Percentiles rank a stretch among this genome's conserved stretches.
Evolutionary conservation across 1,140 invertebrate species (phyloP).

Genomic region (Drosophila bifasciata): DNA sequence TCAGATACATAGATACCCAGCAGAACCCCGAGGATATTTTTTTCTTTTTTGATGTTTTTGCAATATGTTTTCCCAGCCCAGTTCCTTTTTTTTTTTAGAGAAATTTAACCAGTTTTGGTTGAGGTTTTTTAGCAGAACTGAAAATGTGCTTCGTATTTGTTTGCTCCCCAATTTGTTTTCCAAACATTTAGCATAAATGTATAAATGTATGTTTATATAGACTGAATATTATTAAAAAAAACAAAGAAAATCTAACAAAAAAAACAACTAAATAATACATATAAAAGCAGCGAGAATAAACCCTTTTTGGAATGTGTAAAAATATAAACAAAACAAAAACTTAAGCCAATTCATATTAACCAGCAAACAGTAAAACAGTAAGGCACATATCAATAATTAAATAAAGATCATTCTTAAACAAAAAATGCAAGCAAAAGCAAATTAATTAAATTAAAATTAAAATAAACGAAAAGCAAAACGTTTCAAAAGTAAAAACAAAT

Average conservation of each 20-base stretch:
- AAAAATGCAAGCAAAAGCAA: slow-evolving; percentile 21
- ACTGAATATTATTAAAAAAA: slow-evolving; percentile 80
- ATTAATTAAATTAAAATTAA: slow-evolving; percentile 53
- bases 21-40: slow-evolving; percentile 5
- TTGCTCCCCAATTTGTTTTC: slow-evolving; percentile 40
- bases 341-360: slow-evolving; percentile 49
- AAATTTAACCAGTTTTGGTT: slow-evolving; percentile 59
- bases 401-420: slow-evolving; percentile 38
- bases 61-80: slow-evolving; percentile 10
- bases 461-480: slow-evolving; percentile 26
- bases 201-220: slow-evolving; percentile 83
- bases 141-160: slow-evolving; percentile 53
- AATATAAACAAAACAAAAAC: slow-evolving; percentile 38
- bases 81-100: slow-evolving; percentile 45
- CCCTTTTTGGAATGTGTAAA: slow-evolving; percentile 49
- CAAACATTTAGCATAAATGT: slow-evolving; percentile 67
- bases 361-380: slow-evolving; percentile 62
- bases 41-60: slow-evolving; percentile 11
- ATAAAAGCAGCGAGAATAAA: slow-evolving; percentile 27
- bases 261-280: slow-evolving; percentile 39
- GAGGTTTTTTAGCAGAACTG: slow-evolving; percentile 59
- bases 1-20: slow-evolving; percentile 10
- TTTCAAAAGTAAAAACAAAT: slow-evolving; percentile 57
- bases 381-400: slow-evolving; percentile 72
- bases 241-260: slow-evolving; percentile 47